These are phyloP conservation scores for Ochlodes sylvanus DNA, from an alignment of 2,888 invertebrate genomes.

Conservation along the genomic window DNA sequence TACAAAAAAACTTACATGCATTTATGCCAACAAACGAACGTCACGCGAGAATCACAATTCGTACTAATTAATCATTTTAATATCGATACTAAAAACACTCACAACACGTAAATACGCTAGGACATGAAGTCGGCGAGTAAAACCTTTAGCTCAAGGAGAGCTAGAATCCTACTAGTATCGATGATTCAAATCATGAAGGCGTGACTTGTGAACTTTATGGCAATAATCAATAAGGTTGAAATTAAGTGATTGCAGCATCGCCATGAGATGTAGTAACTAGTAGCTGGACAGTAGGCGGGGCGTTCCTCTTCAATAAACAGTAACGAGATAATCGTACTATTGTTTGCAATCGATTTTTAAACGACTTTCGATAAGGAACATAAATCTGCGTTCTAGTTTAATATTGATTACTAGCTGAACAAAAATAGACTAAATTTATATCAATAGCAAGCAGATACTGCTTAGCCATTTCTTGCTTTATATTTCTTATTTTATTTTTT, in stretches of 20 bases:
- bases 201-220: conserved; percentile 2
- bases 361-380: conserved; percentile 45
- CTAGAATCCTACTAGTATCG: conserved; percentile 53
- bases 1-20: conserved; percentile 38
- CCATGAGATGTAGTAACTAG: conserved; percentile 35
- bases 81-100: conserved; percentile 27
- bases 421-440: too few relatives aligned
- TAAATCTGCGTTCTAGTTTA: conserved; percentile 29
- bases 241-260: neutral
- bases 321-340: conserved; percentile 53
- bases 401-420: too few relatives aligned
- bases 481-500: too few relatives aligned
- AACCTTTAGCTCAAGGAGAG: conserved; percentile 68
- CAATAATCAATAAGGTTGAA: conserved; percentile 13
- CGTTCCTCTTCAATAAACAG: conserved; percentile 69
- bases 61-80: conserved; percentile 31
- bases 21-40: conserved; percentile 11
- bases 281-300: conserved; percentile 54
- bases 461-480: too few relatives aligned
- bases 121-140: conserved; percentile 38
- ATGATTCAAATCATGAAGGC: conserved; percentile 14
- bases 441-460: too few relatives aligned
- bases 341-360: conserved; percentile 57
- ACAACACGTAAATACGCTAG: conserved; percentile 38
- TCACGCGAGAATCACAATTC: conserved; percentile 6